A percentile compares a stretch with the other conserved stretches of the same genome.
These are phyloP conservation scores for Arctia plantaginis DNA, from an alignment of 2,888 invertebrate species.

Conservation along the genomic window DNA sequence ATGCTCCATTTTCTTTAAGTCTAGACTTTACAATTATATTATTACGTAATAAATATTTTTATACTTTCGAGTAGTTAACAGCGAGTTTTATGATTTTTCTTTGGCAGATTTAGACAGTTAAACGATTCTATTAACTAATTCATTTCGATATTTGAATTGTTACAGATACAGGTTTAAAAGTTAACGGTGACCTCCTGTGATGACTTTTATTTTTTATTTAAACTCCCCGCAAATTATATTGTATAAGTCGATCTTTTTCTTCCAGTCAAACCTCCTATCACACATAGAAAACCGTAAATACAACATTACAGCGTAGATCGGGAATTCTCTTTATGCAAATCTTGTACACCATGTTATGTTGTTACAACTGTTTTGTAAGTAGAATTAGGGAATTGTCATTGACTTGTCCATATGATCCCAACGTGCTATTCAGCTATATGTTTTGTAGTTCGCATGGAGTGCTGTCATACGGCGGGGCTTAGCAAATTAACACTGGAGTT, in stretches of 20 bases:
- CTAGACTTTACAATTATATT: neutral
- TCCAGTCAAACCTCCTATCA: neutral
- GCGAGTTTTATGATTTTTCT: neutral
- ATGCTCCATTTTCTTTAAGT: no score
- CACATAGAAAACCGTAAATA: neutral
- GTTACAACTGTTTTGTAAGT: neutral
- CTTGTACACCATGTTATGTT: neutral
- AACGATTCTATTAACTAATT: neutral
- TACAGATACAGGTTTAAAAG: neutral
- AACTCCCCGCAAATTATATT: neutral
- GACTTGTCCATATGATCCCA: constrained; percentile 58
- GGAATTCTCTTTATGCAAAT: neutral
- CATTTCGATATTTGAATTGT: neutral
- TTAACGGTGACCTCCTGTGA: neutral
- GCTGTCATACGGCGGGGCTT: constrained; percentile 79
- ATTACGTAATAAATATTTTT: neutral
- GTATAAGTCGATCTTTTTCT: neutral
- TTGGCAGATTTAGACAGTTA: no score
- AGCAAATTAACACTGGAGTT: constrained; percentile 82
- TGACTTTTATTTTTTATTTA: neutral
- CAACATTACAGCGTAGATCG: no score
- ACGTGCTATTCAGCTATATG: constrained; percentile 63
- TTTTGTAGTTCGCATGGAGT: constrained; percentile 78
- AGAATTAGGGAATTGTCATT: neutral
- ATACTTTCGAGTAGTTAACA: neutral